Percentiles rank a stretch among this genome's conserved stretches.
Conservation (phyloP, 1,140 invertebrate species). For the Hormaphis cornu region DNA sequence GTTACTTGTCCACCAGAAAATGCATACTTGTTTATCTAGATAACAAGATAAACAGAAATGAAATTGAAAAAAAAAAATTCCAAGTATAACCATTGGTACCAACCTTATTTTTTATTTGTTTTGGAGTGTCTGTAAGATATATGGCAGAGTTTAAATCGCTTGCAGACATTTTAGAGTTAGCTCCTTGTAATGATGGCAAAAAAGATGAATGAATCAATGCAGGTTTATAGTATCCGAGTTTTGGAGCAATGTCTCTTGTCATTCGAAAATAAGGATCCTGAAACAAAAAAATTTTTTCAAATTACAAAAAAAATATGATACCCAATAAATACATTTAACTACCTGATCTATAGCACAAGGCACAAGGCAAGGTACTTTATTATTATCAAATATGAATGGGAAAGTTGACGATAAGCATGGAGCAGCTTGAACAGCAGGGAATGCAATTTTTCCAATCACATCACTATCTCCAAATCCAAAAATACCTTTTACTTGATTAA, state of each 20-base stretch:
- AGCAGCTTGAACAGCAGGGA: slow-evolving; percentile 92
- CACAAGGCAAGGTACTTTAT: slow-evolving; percentile 83
- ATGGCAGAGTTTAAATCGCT: slow-evolving; percentile 90
- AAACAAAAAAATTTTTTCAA: slow-evolving; percentile 32
- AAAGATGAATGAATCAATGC: slow-evolving; percentile 88
- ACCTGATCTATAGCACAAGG: slow-evolving; percentile 98
- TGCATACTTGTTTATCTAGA: slow-evolving; percentile 91
- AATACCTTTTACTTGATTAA: slow-evolving; percentile 91
- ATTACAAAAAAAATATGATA: neutral
- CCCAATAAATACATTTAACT: slow-evolving; percentile 4
- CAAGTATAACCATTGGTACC: neutral
- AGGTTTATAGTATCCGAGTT: slow-evolving; percentile 81
- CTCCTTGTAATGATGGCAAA: slow-evolving; percentile 92
- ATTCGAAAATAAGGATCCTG: slow-evolving; percentile 97
- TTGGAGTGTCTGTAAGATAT: slow-evolving; percentile 87
- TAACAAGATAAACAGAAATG: slow-evolving; percentile 26
- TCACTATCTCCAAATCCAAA: slow-evolving; percentile 96
- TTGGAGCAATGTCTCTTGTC: slow-evolving; percentile 92
- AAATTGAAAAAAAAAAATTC: neutral
- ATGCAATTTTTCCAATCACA: slow-evolving; percentile 92
- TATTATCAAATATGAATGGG: slow-evolving; percentile 82
- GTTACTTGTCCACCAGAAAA: slow-evolving; percentile 94
- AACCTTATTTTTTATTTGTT: slow-evolving; percentile 95
- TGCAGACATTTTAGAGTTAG: slow-evolving; percentile 96
- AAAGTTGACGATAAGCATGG: slow-evolving; percentile 92